A percentile compares a stretch with the other conserved stretches of the same genome.
phyloP scores from a whole-genome alignment of 1,140 invertebrate genomes.

The Neotoxoptera formosana region DNA sequence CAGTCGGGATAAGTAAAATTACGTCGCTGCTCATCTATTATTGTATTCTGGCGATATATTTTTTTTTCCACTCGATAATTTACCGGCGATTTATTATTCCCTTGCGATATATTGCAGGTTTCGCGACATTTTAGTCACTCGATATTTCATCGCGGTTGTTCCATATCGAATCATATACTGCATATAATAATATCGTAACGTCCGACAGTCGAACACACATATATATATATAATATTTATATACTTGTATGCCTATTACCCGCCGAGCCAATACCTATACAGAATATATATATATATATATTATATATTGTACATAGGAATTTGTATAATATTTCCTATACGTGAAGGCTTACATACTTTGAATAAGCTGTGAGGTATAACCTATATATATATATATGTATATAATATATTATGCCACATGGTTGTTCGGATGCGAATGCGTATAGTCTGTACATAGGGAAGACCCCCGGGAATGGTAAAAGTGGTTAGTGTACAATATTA shows the following conservation, averaged over 20 bases:
- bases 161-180: background rate
- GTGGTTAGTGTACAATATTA: background rate
- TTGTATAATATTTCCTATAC: background rate
- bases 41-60: background rate
- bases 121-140: background rate
- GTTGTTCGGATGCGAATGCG: background rate
- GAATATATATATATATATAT: background rate
- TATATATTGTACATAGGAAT: background rate
- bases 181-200: background rate
- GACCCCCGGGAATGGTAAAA: background rate
- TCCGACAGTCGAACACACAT: background rate
- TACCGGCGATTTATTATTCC: background rate
- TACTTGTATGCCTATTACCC: background rate
- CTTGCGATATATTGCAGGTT: background rate
- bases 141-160: background rate
- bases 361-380: background rate
- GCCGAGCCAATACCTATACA: background rate
- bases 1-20: background rate
- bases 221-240: background rate
- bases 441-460: background rate
- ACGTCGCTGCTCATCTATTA: too few species aligned
- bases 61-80: background rate
- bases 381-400: background rate
- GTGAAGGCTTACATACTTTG: background rate
- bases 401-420: background rate